These are phyloP conservation scores for Agrochola lota DNA, from an alignment of 2,888 invertebrate genomes.

Conservation along the genomic window DNA sequence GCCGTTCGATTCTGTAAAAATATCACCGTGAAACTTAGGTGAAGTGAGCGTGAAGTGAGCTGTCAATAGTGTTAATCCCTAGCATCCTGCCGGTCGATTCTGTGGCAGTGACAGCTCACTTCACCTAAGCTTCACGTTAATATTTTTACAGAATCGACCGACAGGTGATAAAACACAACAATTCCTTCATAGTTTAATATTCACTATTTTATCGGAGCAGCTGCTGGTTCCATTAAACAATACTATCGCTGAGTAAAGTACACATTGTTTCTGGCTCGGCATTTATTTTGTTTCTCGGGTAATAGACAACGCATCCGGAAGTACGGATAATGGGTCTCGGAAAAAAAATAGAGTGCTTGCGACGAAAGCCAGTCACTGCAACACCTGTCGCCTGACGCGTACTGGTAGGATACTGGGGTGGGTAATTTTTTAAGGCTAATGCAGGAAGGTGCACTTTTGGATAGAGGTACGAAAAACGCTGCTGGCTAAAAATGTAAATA, in stretches of 20 bases:
- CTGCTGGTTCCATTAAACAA: constrained; percentile 46
- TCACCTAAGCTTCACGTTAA: too few species aligned
- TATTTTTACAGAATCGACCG: too few species aligned
- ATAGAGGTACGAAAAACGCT: not conserved
- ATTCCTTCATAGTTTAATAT: constrained; percentile 21
- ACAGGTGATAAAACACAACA: constrained; percentile 7
- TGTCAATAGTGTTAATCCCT: too few species aligned
- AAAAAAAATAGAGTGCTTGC: constrained; percentile 68
- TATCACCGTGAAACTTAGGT: too few species aligned
- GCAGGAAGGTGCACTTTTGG: not conserved
- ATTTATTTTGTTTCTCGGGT: constrained; percentile 65
- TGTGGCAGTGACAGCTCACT: too few species aligned
- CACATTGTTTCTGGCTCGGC: constrained; percentile 45
- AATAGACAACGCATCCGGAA: constrained; percentile 68
- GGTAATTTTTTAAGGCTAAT: constrained; percentile 27
- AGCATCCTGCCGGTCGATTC: too few species aligned
- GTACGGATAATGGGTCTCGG: constrained; percentile 65
- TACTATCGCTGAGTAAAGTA: constrained; percentile 43
- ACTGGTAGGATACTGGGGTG: constrained; percentile 32
- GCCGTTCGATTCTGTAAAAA: too few species aligned
- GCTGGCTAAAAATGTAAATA: too few species aligned
- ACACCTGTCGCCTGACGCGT: constrained; percentile 65
- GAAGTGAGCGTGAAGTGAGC: too few species aligned
- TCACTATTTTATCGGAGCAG: constrained; percentile 23
- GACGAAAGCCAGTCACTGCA: constrained; percentile 60